These are phyloP conservation scores for Numida meleagris DNA, from an alignment of 2,113 vertebrate genomes.

Conservation along the genomic window DNA sequence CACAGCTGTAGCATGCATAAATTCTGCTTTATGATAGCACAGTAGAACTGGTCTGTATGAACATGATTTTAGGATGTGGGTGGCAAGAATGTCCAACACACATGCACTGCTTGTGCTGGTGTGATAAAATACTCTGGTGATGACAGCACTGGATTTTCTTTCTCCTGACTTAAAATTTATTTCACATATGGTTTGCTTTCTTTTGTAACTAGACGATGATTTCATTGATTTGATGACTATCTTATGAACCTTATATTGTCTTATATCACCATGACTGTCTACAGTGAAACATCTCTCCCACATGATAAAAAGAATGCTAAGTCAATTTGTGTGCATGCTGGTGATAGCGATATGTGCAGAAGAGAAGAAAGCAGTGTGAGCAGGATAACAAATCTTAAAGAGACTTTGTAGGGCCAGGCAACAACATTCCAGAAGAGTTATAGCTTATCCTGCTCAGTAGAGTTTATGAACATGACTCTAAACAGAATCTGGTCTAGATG, in stretches of 20 bases:
- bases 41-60: not conserved
- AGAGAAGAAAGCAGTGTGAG: not conserved
- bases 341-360: not conserved
- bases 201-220: constrained; percentile 5
- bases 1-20: not conserved
- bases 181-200: constrained; percentile 45
- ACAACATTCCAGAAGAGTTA: not conserved
- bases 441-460: not conserved
- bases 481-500: not conserved
- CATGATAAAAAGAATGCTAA: fast-evolving
- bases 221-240: constrained; percentile 1
- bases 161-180: constrained; percentile 27
- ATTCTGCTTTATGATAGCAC: not conserved
- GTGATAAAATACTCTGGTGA: not conserved
- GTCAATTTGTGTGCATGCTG: not conserved
- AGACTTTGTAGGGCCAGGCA: not conserved
- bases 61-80: not conserved
- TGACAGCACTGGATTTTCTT: constrained; percentile 29
- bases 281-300: not conserved
- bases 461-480: not conserved
- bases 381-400: not conserved
- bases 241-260: not conserved
- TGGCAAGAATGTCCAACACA: not conserved
- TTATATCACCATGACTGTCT: not conserved
- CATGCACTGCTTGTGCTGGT: not conserved